A percentile compares a stretch with the other conserved stretches of the same genome.
These are phyloP conservation scores for Periophthalmus magnuspinnatus DNA, from an alignment of 2,797 vertebrate genomes.

Conservation along the genomic window DNA sequence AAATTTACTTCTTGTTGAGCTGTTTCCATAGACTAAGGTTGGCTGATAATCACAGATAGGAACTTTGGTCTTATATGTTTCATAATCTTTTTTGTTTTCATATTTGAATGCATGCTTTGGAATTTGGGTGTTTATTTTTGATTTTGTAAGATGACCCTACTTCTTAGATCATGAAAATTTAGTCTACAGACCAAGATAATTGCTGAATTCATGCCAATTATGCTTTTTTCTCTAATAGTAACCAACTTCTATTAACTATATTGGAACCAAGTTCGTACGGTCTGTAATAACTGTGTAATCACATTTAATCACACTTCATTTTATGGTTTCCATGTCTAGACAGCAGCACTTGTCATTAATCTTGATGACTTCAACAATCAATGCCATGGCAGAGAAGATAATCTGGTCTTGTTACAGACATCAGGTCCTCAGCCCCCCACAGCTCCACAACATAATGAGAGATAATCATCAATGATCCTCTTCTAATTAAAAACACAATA, in stretches of 20 bases:
- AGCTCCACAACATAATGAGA: conserved; percentile 2
- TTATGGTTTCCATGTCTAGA: not conserved
- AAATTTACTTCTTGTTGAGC: too few relatives aligned
- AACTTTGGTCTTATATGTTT: too few relatives aligned
- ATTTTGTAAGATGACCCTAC: too few relatives aligned
- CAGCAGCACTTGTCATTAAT: not conserved
- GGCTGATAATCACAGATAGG: too few relatives aligned
- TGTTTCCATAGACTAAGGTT: too few relatives aligned
- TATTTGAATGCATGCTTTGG: too few relatives aligned
- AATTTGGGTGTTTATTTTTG: too few relatives aligned
- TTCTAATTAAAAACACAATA: conserved; percentile 11
- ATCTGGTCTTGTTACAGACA: not conserved
- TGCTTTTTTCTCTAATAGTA: too few relatives aligned
- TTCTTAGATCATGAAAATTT: too few relatives aligned
- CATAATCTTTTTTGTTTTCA: too few relatives aligned
- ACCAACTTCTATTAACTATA: not conserved
- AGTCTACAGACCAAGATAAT: too few relatives aligned
- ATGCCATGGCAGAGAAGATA: not conserved
- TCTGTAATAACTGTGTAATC: not conserved
- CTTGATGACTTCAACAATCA: conserved; percentile 4
- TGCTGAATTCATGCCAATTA: too few relatives aligned
- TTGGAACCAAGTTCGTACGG: not conserved
- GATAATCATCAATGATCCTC: conserved; percentile 6
- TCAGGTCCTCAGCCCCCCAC: conserved; percentile 3
- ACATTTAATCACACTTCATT: not conserved